Evolutionary conservation across 2,113 vertebrate species (phyloP), one percentile per base, ranked within the genome.

Genomic region (Entelurus aequoreus): DNA sequence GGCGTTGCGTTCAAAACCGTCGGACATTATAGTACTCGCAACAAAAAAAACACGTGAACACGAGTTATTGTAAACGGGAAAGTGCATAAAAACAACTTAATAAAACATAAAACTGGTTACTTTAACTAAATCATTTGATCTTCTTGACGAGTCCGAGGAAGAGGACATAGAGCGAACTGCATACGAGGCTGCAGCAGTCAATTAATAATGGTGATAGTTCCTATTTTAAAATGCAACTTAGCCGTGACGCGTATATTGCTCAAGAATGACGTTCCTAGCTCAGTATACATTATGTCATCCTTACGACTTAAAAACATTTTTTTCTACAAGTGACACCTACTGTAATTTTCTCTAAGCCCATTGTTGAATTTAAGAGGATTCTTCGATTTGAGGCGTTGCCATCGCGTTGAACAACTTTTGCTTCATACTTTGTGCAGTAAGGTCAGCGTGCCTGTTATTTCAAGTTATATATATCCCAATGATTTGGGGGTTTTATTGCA

Each of bases 191-290:
- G 5, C 15, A 2, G 3, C 7, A 2, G 9, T 15, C 13, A 40
- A 21, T 36, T 47, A 8, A 14, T 11, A 6, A 61, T n/a, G 0
- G 0, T n/a, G 4, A 4, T 53, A 60, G 46, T 68, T 77, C 75
- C 79, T 2, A 57, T 6, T 0, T 0, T 0, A 61, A 65, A 85
- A 83, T 19, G 71, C 63, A 70, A 8, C 84, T 65, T 52, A 55
- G 13, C 15, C 12, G 54, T 84, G 82, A 86, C 79, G 79, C 79
- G 77, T 74, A 77, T 64, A 64, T 71, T 62, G 62, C 47, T 60
- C 51, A 48, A 56, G 56, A 21, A 59, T 76, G 73, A 81, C 71
- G 71, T 66, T 62, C 16, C 42, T 9, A 11, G 42, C 10, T 46
- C 49, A n/a, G 16, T 10, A 16, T 51, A 16, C 3, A 57, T 44